Evolutionary conservation across 2,113 vertebrate species (phyloP), one percentile per base, ranked within the genome.

Genomic region (Mesitornis unicolor): DNA sequence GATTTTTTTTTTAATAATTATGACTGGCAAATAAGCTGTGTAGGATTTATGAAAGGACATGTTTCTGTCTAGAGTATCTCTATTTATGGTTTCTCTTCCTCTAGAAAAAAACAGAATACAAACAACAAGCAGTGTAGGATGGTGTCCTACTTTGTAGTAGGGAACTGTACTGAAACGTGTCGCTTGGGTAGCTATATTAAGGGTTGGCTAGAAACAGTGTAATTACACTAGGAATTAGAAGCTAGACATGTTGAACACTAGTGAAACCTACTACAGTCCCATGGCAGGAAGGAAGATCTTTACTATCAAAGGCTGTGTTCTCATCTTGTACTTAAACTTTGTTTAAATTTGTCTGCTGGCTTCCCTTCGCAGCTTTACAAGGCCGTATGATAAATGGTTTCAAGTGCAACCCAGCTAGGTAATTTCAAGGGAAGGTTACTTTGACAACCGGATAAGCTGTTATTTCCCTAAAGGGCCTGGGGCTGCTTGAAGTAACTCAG

Each of bases 361-460:
- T 87, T 35, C 28, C 24, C 20, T 21, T n/a, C 54, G 53, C 54
- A 59, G 76, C 70, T 82, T 57, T 25, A 67, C 75, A 50, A 65
- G 70, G 33, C 48, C 42, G 0, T 12, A 15, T 2, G 21, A 59
- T 26, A 53, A 87, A 67, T 51, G 59, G 36, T 13, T 84, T 64
- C 77, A 53, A 79, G 77, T 18, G 35, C 36, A 87, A 63, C 16
- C 11, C 69, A 45, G 40, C 9, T 3, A 67, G 40, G 69, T 60
- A 84, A 71, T 87, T 87, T 40, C 60, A 84, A 84, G 43, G 25
- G 36, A 92, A 91, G 57, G 89, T 96, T 97, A 71, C 93, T 95
- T 1, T 45, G 61, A 65, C 84, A 95, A 94, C 81, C n/a, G 51
- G 29, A 42, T 57, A 95, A 61, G 45, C 42, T 74, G 42, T 48